A percentile compares a stretch with the other conserved stretches of the same genome.
These are phyloP conservation scores for Mola mola DNA, from an alignment of 2,113 vertebrate genomes.

Conservation along the genomic window DNA sequence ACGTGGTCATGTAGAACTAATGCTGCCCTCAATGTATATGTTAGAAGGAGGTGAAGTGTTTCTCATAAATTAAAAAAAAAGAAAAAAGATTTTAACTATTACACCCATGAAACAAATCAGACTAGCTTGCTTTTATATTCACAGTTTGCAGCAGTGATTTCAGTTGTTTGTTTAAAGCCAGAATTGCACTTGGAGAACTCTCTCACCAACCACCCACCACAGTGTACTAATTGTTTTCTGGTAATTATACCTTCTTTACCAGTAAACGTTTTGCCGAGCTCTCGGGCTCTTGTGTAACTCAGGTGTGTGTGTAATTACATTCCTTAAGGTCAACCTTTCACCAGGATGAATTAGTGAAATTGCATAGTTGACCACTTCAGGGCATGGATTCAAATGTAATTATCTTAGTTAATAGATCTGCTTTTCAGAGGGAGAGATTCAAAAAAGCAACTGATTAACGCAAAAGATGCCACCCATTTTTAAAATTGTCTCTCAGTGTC, in stretches of 20 bases:
- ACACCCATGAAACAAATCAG: not conserved
- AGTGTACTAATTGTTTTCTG: constrained; percentile 82
- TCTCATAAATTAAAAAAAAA: constrained; percentile 26
- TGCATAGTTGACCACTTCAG: constrained; percentile 85
- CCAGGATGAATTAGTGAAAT: constrained; percentile 86
- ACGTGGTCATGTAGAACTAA: constrained; percentile 80
- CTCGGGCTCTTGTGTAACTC: constrained; percentile 80
- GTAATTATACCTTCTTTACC: constrained; percentile 82
- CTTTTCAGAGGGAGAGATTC: constrained; percentile 60
- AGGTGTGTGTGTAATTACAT: constrained; percentile 88
- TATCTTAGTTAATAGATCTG: constrained; percentile 83
- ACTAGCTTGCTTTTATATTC: constrained; percentile 7
- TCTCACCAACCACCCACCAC: constrained; percentile 52
- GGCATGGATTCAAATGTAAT: constrained; percentile 83
- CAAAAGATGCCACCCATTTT: constrained; percentile 25
- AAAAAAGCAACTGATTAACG: constrained; percentile 59
- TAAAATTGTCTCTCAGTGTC: constrained; percentile 16
- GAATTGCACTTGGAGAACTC: constrained; percentile 50
- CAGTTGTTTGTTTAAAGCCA: constrained; percentile 64
- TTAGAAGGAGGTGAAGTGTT: constrained; percentile 45
- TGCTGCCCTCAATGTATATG: constrained; percentile 57
- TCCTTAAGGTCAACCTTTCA: constrained; percentile 87
- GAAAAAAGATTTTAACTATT: constrained; percentile 12
- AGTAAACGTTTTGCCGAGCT: constrained; percentile 79
- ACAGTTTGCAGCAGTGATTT: constrained; percentile 12